These are phyloP conservation scores for Toxotes lorentzi DNA, from an alignment of 2,797 vertebrate species.

Conservation along the genomic window DNA sequence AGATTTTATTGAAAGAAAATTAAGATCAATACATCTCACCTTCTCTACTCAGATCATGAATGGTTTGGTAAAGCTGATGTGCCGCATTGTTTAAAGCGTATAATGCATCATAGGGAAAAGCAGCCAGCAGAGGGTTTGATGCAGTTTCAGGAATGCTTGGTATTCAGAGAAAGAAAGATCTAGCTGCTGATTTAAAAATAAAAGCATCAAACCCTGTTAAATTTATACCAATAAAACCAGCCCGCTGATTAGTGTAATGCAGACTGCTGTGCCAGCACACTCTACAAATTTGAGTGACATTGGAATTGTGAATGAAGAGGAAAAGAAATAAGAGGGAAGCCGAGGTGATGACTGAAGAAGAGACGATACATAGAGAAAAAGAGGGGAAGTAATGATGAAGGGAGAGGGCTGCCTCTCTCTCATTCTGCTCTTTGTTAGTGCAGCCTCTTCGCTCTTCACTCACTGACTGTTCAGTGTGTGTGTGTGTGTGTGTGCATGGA, in stretches of 20 bases:
- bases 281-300: conserved; percentile 42
- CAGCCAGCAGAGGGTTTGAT: conserved; percentile 31
- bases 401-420: conserved; percentile 17
- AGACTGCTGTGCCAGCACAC: conserved; percentile 44
- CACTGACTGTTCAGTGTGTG: conserved; percentile 24
- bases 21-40: conserved; percentile 18
- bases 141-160: conserved; percentile 44
- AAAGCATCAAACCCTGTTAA: conserved; percentile 50
- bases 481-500: conserved; percentile 41
- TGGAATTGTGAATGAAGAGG: conserved; percentile 41
- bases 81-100: conserved; percentile 44
- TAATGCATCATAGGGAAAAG: conserved; percentile 37
- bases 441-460: conserved; percentile 15
- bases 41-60: conserved; percentile 33
- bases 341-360: conserved; percentile 41
- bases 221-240: conserved; percentile 49
- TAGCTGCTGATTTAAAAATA: conserved; percentile 52
- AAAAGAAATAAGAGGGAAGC: conserved; percentile 33
- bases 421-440: conserved; percentile 23
- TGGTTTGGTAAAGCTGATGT: conserved; percentile 48
- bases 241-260: conserved; percentile 31
- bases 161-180: conserved; percentile 45
- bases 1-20: conserved; percentile 15
- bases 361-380: conserved; percentile 14
- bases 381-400: conserved; percentile 6